Evolutionary conservation across 2,797 vertebrate genomes (phyloP), one percentile per base, ranked within the genome.

Genomic region (Phrynocephalus forsythii): DNA sequence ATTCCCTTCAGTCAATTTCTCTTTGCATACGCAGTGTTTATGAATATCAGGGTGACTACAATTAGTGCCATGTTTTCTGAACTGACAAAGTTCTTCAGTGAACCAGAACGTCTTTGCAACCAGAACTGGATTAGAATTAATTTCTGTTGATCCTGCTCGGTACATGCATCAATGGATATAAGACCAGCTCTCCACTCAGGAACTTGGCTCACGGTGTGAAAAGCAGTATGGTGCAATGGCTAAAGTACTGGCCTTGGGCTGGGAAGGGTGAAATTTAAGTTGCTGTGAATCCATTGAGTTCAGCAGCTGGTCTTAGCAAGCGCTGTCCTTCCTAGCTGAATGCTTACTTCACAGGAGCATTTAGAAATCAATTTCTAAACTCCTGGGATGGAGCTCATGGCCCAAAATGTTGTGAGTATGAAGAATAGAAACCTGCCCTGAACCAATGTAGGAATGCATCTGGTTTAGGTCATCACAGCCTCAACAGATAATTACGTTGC

Each of bases 51-150:
- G 87, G 73, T 0, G 0, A 79, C 11, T 24, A 91, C 71, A 90
- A 83, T 89, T 89, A 85, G 28, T 90, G 83, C 22, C 60, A 88
- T 6, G 72, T 13, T 92, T 20, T 69, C 85, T 89, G 92, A 73
- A 88, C 85, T 6, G 11, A 84, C 13, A 7, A 91, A 92, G 22
- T 72, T 18, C 38, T 82, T 86, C 87, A 89, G 67, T 0, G 73
- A 84, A 83, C 38, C 38, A 38, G 38, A 38, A 38, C 38, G 2
- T 6, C 18, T 30, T 71, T 78, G 82, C 44, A 88, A 77, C 52
- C 44, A 91, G 86, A 18, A 80, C 52, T 63, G 82, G 72, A 30
- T 26, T 50, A 52, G 50, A 77, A 84, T 79, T 48, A 15, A 38
- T 56, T 79, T 75, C 52, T 85, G 0, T 0, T n/a, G 38, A 82